Percentiles rank a stretch among this genome's conserved stretches.
phyloP scores from a whole-genome alignment of 2,797 vertebrate species.

The Champsocephalus esox region DNA sequence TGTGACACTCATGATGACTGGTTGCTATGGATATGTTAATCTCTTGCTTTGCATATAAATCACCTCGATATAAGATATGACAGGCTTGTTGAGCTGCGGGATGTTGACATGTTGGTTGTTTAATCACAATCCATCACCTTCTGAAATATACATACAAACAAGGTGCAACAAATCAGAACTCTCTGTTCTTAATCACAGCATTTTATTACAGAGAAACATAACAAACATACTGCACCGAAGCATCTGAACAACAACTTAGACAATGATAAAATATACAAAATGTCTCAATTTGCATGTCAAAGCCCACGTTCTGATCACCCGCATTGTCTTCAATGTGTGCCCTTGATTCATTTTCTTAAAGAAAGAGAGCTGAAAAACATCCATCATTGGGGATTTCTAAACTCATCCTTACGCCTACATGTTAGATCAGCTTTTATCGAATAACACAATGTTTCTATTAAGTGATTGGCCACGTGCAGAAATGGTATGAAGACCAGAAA shows the following conservation, averaged over 20 bases:
- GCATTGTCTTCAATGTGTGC: background rate
- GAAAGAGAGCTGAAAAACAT: constrained; percentile 1
- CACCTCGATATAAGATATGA: background rate
- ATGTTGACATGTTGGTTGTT: no score
- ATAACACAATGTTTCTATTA: background rate
- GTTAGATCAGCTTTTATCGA: background rate
- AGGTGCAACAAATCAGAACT: background rate
- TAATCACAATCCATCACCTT: no score
- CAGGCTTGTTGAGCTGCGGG: background rate
- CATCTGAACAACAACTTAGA: constrained; percentile 35
- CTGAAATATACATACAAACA: background rate
- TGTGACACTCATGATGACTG: background rate
- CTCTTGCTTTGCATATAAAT: background rate
- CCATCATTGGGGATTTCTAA: background rate
- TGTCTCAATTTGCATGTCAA: background rate
- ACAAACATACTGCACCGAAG: constrained; percentile 33
- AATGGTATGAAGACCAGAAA: background rate
- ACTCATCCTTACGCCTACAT: background rate
- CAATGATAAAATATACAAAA: constrained; percentile 16
- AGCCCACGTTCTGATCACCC: background rate
- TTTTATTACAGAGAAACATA: constrained; percentile 58
- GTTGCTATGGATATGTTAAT: background rate
- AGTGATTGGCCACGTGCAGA: background rate
- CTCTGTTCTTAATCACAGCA: constrained; percentile 14
- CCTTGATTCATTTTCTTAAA: background rate